Evolutionary conservation across 2,797 vertebrate species (phyloP).

Genomic region (Oryzias dopingdopingensis): DNA sequence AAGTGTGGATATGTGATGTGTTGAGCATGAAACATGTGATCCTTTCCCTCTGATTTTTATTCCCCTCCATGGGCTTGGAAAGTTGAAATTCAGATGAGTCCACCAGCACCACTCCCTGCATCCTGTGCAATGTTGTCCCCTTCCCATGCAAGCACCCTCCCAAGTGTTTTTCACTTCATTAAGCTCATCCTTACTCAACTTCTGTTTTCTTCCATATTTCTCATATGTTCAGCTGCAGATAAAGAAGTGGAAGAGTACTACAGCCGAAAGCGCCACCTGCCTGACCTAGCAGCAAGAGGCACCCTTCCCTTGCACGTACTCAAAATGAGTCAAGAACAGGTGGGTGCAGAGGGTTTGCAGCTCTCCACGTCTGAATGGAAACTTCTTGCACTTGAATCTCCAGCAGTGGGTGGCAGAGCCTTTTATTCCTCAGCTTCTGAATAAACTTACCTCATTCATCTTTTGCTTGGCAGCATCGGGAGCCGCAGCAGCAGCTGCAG

Average conservation of each 20-base stretch:
- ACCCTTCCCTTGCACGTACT: conserved; percentile 97
- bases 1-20: conserved; percentile 57
- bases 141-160: not conserved
- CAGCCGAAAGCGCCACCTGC: conserved; percentile 91
- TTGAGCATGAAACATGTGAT: conserved; percentile 62
- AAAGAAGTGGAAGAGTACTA: conserved; percentile 98
- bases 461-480: conserved; percentile 65
- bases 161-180: conserved; percentile 6
- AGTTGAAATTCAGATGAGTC: conserved; percentile 51
- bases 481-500: conserved; percentile 63
- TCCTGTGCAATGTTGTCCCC: conserved; percentile 35
- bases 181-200: conserved; percentile 29
- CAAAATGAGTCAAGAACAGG: conserved; percentile 87
- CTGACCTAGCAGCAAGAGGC: conserved; percentile 91
- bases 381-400: not conserved
- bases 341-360: conserved; percentile 28
- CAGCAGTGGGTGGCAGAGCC: conserved; percentile 15
- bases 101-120: conserved; percentile 35
- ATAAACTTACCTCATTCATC: conserved; percentile 41
- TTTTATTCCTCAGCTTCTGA: conserved; percentile 29
- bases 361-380: conserved; percentile 17
- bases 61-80: conserved; percentile 47
- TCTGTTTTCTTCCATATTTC: conserved; percentile 10
- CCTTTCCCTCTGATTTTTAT: conserved; percentile 44
- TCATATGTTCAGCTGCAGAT: conserved; percentile 81